Evolutionary conservation across 92 coral and sea anemone genomes (phyloP).

Genomic region (Plumapathes pennacea): DNA sequence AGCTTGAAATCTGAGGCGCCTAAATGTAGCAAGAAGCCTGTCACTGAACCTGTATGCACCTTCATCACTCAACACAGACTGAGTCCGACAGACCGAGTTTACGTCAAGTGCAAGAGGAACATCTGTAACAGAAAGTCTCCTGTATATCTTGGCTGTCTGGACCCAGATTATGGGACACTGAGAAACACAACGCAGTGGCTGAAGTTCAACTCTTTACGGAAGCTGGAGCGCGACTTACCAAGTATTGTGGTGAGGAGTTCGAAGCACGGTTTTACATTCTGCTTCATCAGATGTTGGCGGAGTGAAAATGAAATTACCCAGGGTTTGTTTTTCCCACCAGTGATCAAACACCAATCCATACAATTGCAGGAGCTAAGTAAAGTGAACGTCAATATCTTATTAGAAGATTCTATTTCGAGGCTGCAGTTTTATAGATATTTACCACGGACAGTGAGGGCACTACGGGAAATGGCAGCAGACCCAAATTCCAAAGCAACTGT

Average conservation of each 20-base stretch:
- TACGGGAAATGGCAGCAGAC: slow-evolving; percentile 58
- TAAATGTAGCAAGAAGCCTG: slow-evolving; percentile 11
- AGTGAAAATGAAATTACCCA: slow-evolving; percentile 41
- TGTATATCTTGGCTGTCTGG: slow-evolving; percentile 63
- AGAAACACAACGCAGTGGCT: slow-evolving; percentile 52
- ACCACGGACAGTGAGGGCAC: slow-evolving; percentile 67
- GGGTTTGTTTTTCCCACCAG: slow-evolving; percentile 79
- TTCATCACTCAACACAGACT: slow-evolving; percentile 50
- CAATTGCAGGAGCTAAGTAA: too few species aligned
- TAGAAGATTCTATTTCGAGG: slow-evolving; percentile 90
- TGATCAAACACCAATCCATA: slow-evolving; percentile 36
- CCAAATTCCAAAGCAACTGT: slow-evolving; percentile 62
- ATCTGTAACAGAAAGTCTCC: slow-evolving; percentile 35
- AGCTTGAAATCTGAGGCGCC: slow-evolving; percentile 38
- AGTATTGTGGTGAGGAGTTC: slow-evolving; percentile 46
- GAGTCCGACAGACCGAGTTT: slow-evolving; percentile 29
- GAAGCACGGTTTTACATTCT: slow-evolving; percentile 61
- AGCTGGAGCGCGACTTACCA: slow-evolving; percentile 55
- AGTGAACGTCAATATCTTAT: slow-evolving; percentile 73
- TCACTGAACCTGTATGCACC: slow-evolving; percentile 55
- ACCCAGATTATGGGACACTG: slow-evolving; percentile 57
- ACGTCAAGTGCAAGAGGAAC: slow-evolving; percentile 50
- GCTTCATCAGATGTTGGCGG: slow-evolving; percentile 61
- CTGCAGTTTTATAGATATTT: slow-evolving; percentile 80
- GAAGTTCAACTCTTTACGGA: slow-evolving; percentile 27